phyloP scores from a whole-genome alignment of 2,888 invertebrate species.

The Netelia inedita region DNA sequence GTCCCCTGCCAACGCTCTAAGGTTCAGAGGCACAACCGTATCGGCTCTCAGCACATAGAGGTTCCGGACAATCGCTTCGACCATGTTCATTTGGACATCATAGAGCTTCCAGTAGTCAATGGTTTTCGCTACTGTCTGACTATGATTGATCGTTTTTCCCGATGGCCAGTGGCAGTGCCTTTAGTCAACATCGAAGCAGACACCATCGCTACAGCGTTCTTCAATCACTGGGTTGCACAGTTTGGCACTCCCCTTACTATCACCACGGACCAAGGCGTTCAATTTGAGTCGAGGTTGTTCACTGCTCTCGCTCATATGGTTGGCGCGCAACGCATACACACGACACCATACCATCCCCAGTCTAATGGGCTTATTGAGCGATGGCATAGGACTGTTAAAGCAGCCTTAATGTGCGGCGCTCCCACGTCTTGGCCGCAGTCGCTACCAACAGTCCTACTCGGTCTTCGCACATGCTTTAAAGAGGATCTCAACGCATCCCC shows the following conservation, averaged over 20 bases:
- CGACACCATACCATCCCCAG: slow-evolving; percentile 50
- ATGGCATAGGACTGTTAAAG: slow-evolving; percentile 59
- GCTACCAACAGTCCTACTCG: slow-evolving; percentile 68
- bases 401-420: slow-evolving; percentile 55
- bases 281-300: slow-evolving; percentile 75
- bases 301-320: slow-evolving; percentile 52
- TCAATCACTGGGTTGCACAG: slow-evolving; percentile 75
- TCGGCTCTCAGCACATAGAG: slow-evolving; percentile 31
- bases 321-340: slow-evolving; percentile 47
- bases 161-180: slow-evolving; percentile 78
- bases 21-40: slow-evolving; percentile 47
- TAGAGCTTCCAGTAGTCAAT: slow-evolving; percentile 64
- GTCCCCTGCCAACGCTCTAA: slow-evolving; percentile 60
- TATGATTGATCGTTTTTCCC: slow-evolving; percentile 76
- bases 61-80: slow-evolving; percentile 52
- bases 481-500: slow-evolving; percentile 63
- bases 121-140: slow-evolving; percentile 79
- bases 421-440: slow-evolving; percentile 47
- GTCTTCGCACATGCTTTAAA: slow-evolving; percentile 60
- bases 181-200: slow-evolving; percentile 77
- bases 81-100: slow-evolving; percentile 63
- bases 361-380: slow-evolving; percentile 65
- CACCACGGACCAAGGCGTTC: slow-evolving; percentile 77
- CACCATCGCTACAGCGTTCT: slow-evolving; percentile 75
- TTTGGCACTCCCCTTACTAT: too few species aligned